phyloP scores from a whole-genome alignment of 2,888 invertebrate genomes.

The Tenthredo distinguenda region DNA sequence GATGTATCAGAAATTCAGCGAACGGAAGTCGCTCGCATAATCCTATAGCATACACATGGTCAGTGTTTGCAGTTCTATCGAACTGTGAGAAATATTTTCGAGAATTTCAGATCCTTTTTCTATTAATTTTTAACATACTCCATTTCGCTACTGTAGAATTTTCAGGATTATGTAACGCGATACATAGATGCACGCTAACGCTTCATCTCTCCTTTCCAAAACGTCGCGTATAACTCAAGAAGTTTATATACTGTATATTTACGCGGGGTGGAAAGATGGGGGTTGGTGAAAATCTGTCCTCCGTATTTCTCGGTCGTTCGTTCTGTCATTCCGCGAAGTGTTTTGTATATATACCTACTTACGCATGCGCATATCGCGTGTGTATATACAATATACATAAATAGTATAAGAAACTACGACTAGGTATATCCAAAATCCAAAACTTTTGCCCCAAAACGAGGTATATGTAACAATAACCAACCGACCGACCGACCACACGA shows the following conservation, averaged over 20 bases:
- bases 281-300: neutral
- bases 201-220: neutral
- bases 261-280: neutral
- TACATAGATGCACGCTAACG: too few relatives aligned
- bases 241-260: constrained; percentile 19
- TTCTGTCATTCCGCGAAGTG: constrained; percentile 40
- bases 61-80: neutral
- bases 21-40: neutral
- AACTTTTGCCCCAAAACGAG: neutral
- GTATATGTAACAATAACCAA: constrained; percentile 9
- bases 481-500: constrained; percentile 2
- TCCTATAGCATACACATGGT: neutral
- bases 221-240: neutral
- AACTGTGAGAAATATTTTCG: neutral
- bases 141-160: neutral
- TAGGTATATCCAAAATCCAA: neutral
- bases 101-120: too few relatives aligned
- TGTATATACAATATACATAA: neutral
- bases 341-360: constrained; percentile 25
- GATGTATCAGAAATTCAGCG: neutral
- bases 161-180: neutral
- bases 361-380: neutral
- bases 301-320: neutral
- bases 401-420: neutral
- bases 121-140: too few relatives aligned